These are phyloP conservation scores for Notarius lentiginosus DNA, from an alignment of 2,113 vertebrate species.

Conservation along the genomic window DNA sequence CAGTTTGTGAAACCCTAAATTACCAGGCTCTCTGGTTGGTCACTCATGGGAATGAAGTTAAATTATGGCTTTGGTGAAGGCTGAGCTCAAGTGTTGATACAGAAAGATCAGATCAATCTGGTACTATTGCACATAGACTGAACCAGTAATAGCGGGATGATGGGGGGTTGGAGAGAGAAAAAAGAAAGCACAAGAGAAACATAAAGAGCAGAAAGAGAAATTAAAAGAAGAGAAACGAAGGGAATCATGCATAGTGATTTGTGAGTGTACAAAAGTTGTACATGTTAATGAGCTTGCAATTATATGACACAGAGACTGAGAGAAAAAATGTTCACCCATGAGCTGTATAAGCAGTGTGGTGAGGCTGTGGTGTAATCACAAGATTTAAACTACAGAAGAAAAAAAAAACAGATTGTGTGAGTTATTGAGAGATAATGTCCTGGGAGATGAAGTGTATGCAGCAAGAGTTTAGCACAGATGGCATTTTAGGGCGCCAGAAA, in stretches of 20 bases:
- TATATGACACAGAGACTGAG: constrained; percentile 1
- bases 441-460: constrained; percentile 18
- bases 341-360: background rate
- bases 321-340: constrained; percentile 9
- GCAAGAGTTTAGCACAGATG: constrained; percentile 20
- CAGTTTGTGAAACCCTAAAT: constrained; percentile 30
- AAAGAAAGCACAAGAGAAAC: background rate
- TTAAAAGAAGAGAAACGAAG: background rate
- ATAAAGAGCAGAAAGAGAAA: background rate
- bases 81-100: constrained; percentile 24
- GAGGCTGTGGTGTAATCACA: constrained; percentile 28
- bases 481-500: constrained; percentile 7
- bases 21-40: constrained; percentile 28
- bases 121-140: constrained; percentile 22
- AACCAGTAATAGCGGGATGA: background rate
- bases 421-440: constrained; percentile 36
- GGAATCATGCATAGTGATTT: background rate
- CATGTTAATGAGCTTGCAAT: background rate
- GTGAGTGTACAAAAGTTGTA: background rate
- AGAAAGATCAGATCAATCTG: constrained; percentile 49
- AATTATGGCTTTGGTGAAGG: constrained; percentile 35
- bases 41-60: constrained; percentile 45
- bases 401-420: constrained; percentile 18
- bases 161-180: background rate
- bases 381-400: background rate